These are phyloP conservation scores for Crotalus viridis DNA, from an alignment of 2,113 vertebrate genomes.

Conservation along the genomic window DNA sequence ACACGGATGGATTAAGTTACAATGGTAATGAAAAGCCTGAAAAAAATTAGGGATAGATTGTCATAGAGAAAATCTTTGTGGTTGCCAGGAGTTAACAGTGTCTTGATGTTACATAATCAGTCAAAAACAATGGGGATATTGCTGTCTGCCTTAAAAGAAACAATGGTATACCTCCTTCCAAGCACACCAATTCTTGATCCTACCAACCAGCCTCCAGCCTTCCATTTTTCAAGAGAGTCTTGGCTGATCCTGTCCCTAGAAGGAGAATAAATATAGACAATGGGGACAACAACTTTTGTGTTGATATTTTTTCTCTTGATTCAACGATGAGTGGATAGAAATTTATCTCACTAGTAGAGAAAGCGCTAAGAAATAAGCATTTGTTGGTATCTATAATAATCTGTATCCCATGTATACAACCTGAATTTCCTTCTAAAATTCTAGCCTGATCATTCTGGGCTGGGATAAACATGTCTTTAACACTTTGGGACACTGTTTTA, in stretches of 20 bases:
- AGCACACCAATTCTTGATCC: neutral
- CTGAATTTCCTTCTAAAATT: neutral
- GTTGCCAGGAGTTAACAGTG: neutral
- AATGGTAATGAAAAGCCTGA: neutral
- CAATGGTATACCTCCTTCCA: neutral
- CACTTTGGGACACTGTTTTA: neutral
- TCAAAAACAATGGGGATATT: neutral
- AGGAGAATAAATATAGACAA: neutral
- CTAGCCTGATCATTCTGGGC: neutral
- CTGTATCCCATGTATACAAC: neutral
- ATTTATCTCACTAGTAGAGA: neutral
- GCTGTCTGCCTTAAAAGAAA: neutral
- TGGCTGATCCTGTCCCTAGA: neutral
- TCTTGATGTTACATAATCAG: neutral
- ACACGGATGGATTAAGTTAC: neutral
- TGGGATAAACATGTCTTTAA: neutral
- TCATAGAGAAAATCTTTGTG: neutral
- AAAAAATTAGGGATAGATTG: neutral
- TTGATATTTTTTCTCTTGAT: neutral
- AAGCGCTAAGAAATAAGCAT: neutral
- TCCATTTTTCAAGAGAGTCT: neutral
- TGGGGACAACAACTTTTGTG: neutral
- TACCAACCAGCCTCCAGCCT: neutral
- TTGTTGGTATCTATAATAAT: neutral
- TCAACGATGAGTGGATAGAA: neutral